Evolutionary conservation across 2,888 invertebrate genomes (phyloP), one percentile per base, ranked within the genome.

Genomic region (Pristionchus exspectatus): DNA sequence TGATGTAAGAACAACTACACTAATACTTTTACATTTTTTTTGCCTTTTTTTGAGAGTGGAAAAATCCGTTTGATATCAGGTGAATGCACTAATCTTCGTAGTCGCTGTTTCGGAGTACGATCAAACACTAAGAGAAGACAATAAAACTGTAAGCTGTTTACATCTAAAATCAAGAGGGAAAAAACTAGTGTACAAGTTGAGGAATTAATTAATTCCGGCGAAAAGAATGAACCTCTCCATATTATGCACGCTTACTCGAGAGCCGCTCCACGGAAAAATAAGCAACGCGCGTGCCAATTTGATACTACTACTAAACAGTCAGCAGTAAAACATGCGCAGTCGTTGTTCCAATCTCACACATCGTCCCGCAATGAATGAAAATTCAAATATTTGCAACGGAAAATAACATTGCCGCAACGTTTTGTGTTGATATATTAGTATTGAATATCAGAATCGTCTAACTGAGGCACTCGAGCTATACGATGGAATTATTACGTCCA

Each of bases 11-110:
- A 24, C 44, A 21, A 33, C 69, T 69, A n/a, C 30, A 69, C 94
- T 83, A 92, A 94, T 12, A 99, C 99, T 96, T 99, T 99, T 97
- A 50, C 0, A 50, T 99, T 99, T 97, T 97, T 99, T 97, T 98
- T 98, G 96, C 99, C 99, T 96, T 97, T 99, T 96, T 98, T 98
- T 96, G 96, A 96, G 95, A 96, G 96, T 93, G 96, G 96, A 93
- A 96, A 96, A 95, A 96, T 95, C 96, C 97, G 99, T n/a, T 54
- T 27, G 14, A 12, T 12, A n/a, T 81, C 44, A 81, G 81, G 81
- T 91, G n/a, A 91, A 93, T 59, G 94, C 93, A 7, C 89, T 94
- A 38, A 92, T 94, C 9, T 94, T 92, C 90, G 92, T 94, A 9
- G 92, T 91, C 1, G 94, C 94, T n/a, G 91, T 94, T 24, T 91